Evolutionary conservation across 2,113 vertebrate genomes (phyloP).

Genomic region (Thamnaconus septentrionalis): DNA sequence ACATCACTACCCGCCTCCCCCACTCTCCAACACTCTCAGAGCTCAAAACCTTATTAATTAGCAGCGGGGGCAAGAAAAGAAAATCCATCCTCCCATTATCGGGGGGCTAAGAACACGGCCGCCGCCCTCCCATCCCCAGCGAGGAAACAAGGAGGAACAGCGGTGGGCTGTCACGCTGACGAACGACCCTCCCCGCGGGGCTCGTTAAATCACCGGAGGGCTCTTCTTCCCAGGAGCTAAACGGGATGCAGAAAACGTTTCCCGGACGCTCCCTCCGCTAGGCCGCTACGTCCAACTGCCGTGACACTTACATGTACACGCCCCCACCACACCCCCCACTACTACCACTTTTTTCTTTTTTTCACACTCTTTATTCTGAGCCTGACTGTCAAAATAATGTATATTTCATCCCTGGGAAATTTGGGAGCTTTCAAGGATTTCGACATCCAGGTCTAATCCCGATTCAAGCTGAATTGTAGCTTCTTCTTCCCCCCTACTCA

Average conservation of each 20-base stretch:
- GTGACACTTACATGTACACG: constrained; percentile 31
- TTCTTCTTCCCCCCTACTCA: constrained; percentile 23
- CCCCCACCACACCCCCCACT: no score
- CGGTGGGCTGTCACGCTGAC: constrained; percentile 67
- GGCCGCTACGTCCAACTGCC: constrained; percentile 22
- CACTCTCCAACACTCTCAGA: constrained; percentile 16
- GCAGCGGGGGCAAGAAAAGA: constrained; percentile 39
- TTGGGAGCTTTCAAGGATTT: constrained; percentile 17
- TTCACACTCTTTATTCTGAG: background rate
- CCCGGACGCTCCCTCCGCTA: constrained; percentile 6
- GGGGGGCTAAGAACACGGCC: constrained; percentile 61
- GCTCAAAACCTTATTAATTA: constrained; percentile 55
- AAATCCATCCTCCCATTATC: constrained; percentile 53
- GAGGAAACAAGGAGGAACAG: constrained; percentile 68
- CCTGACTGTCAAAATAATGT: constrained; percentile 44
- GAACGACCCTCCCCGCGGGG: constrained; percentile 68
- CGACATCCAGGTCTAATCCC: constrained; percentile 47
- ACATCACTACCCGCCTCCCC: no score
- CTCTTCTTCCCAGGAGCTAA: constrained; percentile 54
- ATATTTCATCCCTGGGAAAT: constrained; percentile 20
- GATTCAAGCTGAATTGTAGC: constrained; percentile 42
- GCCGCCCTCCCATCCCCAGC: constrained; percentile 61
- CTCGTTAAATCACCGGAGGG: constrained; percentile 71
- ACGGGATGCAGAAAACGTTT: constrained; percentile 36
- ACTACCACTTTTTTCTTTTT: constrained; percentile 5